Percentiles rank a stretch among this genome's conserved stretches.
These are phyloP conservation scores for Holothuria glaberrima DNA, from an alignment of 35 echinoderm and acorn worm species.

Conservation along the genomic window DNA sequence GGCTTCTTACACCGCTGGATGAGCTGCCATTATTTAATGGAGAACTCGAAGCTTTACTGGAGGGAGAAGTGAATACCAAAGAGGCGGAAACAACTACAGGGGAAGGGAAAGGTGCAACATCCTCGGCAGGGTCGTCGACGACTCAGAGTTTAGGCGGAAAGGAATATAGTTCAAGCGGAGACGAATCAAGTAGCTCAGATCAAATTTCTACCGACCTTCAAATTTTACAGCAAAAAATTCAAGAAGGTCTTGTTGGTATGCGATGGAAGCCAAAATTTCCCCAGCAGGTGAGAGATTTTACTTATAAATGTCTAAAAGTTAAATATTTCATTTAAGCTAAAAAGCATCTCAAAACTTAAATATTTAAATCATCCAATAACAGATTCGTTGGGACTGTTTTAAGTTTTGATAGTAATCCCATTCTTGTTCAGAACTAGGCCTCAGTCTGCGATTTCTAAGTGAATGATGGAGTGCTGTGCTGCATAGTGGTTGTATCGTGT, in stretches of 20 bases:
- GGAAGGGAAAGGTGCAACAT: too few relatives aligned
- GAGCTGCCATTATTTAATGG: slow-evolving; percentile 39
- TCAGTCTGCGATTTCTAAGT: too few relatives aligned
- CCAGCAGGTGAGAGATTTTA: neutral
- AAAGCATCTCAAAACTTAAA: too few relatives aligned
- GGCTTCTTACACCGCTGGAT: slow-evolving; percentile 31
- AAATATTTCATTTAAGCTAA: too few relatives aligned
- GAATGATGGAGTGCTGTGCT: too few relatives aligned
- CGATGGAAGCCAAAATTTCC: slow-evolving; percentile 45
- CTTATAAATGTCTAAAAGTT: neutral
- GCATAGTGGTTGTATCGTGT: too few relatives aligned
- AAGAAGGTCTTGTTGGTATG: slow-evolving; percentile 11
- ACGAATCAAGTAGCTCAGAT: slow-evolving; percentile 2
- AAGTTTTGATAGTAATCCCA: too few relatives aligned
- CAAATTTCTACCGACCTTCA: neutral
- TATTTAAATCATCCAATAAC: too few relatives aligned
- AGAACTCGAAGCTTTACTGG: slow-evolving; percentile 28
- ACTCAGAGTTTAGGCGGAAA: too few relatives aligned
- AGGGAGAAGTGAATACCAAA: neutral
- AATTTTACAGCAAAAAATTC: slow-evolving; percentile 40
- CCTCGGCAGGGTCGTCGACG: too few relatives aligned
- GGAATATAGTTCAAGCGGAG: slow-evolving; percentile 12
- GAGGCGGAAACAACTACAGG: neutral
- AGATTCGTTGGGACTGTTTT: too few relatives aligned
- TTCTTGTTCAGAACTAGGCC: too few relatives aligned